Evolutionary conservation across 37 sponge, comb jelly and placozoan genomes (phyloP).

Genomic region (Beroe ovata): DNA sequence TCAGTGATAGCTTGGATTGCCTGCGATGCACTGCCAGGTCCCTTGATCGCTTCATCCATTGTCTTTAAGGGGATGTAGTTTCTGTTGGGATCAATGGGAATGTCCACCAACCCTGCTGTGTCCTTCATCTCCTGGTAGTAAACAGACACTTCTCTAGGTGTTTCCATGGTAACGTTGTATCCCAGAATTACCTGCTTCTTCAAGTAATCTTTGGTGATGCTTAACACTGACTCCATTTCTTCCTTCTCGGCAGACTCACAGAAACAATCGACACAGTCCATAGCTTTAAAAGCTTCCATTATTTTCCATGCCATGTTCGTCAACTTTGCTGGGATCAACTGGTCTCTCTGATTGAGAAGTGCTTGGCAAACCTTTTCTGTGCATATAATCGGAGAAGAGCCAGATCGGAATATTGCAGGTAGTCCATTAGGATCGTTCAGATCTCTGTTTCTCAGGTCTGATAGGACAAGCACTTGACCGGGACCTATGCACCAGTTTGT

Average conservation of each 20-base stretch:
- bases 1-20: neutral
- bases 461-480: neutral
- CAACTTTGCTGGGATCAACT: neutral
- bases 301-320: neutral
- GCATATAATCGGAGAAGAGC: neutral
- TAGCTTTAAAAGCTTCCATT: neutral
- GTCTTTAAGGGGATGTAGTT: neutral
- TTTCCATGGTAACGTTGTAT: neutral
- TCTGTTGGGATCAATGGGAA: neutral
- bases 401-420: neutral
- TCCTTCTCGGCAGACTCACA: neutral
- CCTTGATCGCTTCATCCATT: neutral
- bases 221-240: neutral
- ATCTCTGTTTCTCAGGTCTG: neutral
- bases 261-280: neutral
- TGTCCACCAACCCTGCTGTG: neutral
- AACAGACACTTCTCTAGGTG: neutral
- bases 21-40: neutral
- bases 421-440: slow-evolving; percentile 16
- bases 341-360: neutral
- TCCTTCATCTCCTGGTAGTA: slow-evolving; percentile 2
- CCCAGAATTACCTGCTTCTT: neutral
- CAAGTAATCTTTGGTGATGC: slow-evolving; percentile 8
- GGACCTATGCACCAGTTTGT: neutral
- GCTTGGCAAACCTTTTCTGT: neutral